Percentiles rank a stretch among this genome's conserved stretches.
phyloP scores from a whole-genome alignment of 2,113 vertebrate species.

The Oryzias curvinotus region DNA sequence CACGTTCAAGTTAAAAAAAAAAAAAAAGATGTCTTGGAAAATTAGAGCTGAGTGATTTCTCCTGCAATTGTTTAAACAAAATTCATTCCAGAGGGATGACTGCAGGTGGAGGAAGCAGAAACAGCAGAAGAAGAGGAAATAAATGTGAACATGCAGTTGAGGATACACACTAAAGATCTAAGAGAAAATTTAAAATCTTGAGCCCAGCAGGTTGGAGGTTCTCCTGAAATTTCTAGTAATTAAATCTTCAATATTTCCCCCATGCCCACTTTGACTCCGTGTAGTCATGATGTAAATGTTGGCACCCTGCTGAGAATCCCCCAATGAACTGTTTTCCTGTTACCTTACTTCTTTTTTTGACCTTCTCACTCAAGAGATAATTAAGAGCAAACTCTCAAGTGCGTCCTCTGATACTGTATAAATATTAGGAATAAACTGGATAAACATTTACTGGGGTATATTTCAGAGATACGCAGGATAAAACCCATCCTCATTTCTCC shows the following conservation, averaged over 20 bases:
- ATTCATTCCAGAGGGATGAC: slow-evolving; percentile 20
- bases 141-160: slow-evolving; percentile 13
- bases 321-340: slow-evolving; percentile 7
- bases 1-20: slow-evolving; percentile 7
- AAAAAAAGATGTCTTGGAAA: slow-evolving; percentile 8
- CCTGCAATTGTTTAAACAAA: slow-evolving; percentile 32
- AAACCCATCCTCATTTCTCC: neutral
- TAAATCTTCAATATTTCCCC: slow-evolving; percentile 39
- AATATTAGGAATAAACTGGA: slow-evolving; percentile 3
- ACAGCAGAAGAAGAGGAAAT: slow-evolving; percentile 17
- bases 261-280: slow-evolving; percentile 13
- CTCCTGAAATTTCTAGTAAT: slow-evolving; percentile 29
- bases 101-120: slow-evolving; percentile 9
- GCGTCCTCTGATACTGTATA: neutral
- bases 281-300: slow-evolving; percentile 14
- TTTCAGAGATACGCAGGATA: slow-evolving; percentile 6
- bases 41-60: slow-evolving; percentile 8
- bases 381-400: slow-evolving; percentile 9
- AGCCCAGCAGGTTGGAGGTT: slow-evolving; percentile 5
- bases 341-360: slow-evolving; percentile 11
- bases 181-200: slow-evolving; percentile 41
- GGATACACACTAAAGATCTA: slow-evolving; percentile 44
- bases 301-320: slow-evolving; percentile 9
- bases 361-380: slow-evolving; percentile 5
- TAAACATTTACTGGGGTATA: neutral